These are phyloP conservation scores for Apoderus coryli DNA, from an alignment of 2,888 invertebrate species.

Conservation along the genomic window DNA sequence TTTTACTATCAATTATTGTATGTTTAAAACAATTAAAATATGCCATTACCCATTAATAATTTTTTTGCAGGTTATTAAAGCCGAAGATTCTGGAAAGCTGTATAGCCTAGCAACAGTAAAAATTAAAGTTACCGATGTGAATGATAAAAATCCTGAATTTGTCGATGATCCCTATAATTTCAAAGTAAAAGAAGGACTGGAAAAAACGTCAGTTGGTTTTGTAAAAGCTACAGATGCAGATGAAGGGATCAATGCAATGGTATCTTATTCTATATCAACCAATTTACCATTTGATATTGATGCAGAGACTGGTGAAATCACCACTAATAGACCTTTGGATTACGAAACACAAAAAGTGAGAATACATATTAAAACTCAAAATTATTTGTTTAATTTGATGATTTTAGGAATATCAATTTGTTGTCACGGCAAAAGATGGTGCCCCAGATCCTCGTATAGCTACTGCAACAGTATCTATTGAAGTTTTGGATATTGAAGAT, in stretches of 20 bases:
- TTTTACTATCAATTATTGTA: too few relatives aligned
- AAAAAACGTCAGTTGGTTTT: constrained; percentile 37
- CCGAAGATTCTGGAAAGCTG: constrained; percentile 73
- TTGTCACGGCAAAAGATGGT: constrained; percentile 79
- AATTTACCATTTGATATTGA: constrained; percentile 71
- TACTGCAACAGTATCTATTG: constrained; percentile 73
- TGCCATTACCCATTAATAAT: constrained; percentile 5
- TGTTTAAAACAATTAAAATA: neutral
- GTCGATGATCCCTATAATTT: constrained; percentile 68
- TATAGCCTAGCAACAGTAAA: constrained; percentile 74
- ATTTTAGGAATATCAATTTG: constrained; percentile 58
- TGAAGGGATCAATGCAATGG: constrained; percentile 68
- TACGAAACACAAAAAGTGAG: constrained; percentile 66
- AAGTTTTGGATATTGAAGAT: constrained; percentile 67
- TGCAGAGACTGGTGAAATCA: constrained; percentile 63
- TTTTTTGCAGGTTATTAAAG: constrained; percentile 53
- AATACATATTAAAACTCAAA: neutral
- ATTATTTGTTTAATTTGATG: neutral
- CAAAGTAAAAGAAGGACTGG: constrained; percentile 54
- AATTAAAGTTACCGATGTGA: constrained; percentile 80
- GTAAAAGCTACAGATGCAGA: constrained; percentile 78
- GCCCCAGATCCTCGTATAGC: constrained; percentile 74
- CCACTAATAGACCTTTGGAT: constrained; percentile 59
- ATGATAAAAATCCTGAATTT: constrained; percentile 84
- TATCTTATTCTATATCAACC: constrained; percentile 65